Conservation (phyloP, 1,140 invertebrate species). For the Drosophila rhopaloa region DNA sequence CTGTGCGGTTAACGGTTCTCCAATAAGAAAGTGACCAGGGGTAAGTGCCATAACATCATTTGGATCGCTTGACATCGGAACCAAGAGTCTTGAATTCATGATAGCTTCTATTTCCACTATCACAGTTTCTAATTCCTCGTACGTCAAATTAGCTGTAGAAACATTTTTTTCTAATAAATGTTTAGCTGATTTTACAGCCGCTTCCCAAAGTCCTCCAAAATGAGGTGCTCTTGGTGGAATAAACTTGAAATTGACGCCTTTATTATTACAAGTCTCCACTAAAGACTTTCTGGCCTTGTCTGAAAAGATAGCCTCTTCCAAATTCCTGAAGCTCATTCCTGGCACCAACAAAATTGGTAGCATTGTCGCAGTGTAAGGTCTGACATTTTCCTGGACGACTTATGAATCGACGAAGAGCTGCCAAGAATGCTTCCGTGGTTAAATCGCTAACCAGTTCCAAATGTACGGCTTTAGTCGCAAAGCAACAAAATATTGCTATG, state of each 20-base stretch:
- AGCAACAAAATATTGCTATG: conserved; percentile 1
- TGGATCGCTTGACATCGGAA: background rate
- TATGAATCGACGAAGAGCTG: conserved; percentile 6
- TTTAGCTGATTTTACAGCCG: conserved; percentile 1
- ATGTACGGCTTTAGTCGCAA: conserved; percentile 7
- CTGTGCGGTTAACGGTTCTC: background rate
- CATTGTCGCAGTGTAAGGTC: conserved; percentile 12
- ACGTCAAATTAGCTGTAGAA: conserved; percentile 5
- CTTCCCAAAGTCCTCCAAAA: background rate
- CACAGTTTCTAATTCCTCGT: background rate
- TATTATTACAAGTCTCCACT: too few relatives aligned
- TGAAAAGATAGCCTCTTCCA: background rate
- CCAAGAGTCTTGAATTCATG: background rate
- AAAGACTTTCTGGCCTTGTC: too few relatives aligned
- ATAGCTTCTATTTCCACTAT: background rate
- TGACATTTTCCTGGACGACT: conserved; percentile 5
- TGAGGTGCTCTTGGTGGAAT: too few relatives aligned
- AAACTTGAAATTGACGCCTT: too few relatives aligned
- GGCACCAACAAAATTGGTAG: conserved; percentile 13
- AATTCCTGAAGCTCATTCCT: conserved; percentile 4
- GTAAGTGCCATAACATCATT: background rate
- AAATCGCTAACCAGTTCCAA: background rate
- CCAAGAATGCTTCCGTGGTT: conserved; percentile 1
- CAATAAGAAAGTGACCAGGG: background rate
- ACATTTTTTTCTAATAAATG: conserved; percentile 4